These are phyloP conservation scores for Thalassoma bifasciatum DNA, from an alignment of 2,113 vertebrate genomes.

Conservation along the genomic window DNA sequence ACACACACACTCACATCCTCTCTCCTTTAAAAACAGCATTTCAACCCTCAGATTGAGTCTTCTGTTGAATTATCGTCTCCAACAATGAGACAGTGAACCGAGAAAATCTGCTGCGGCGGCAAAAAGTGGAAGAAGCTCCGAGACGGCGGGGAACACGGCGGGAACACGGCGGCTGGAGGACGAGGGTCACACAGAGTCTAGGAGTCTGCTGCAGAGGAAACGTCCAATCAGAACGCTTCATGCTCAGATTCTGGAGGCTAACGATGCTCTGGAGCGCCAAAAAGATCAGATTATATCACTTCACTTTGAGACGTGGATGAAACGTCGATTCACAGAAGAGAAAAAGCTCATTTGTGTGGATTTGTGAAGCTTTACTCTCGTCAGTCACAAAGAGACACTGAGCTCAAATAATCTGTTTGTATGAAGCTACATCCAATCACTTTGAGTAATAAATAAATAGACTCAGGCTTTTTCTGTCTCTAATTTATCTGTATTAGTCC, in stretches of 20 bases:
- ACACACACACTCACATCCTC: background rate
- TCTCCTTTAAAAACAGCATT: background rate
- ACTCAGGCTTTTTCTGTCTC: background rate
- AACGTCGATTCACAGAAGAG: background rate
- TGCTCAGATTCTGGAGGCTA: background rate
- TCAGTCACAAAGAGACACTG: too few species aligned
- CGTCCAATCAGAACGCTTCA: background rate
- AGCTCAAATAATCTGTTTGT: background rate
- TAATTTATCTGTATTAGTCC: background rate
- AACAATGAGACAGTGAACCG: constrained; percentile 29
- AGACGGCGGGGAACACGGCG: background rate
- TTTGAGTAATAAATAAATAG: background rate
- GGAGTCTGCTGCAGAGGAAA: background rate
- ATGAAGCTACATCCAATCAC: background rate
- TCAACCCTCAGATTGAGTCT: background rate
- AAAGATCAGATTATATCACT: background rate
- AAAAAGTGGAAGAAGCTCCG: constrained; percentile 3
- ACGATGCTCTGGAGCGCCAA: background rate
- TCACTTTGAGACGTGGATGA: background rate
- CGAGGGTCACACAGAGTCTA: constrained; percentile 1
- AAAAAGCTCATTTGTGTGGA: background rate
- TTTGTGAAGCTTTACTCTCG: background rate
- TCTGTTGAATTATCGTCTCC: constrained; percentile 7
- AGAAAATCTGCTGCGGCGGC: background rate
- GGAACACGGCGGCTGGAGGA: background rate